Base-by-base conservation (phyloP, 92 coral and sea anemone genomes). In the Hydrozoanthus gracilis region DNA sequence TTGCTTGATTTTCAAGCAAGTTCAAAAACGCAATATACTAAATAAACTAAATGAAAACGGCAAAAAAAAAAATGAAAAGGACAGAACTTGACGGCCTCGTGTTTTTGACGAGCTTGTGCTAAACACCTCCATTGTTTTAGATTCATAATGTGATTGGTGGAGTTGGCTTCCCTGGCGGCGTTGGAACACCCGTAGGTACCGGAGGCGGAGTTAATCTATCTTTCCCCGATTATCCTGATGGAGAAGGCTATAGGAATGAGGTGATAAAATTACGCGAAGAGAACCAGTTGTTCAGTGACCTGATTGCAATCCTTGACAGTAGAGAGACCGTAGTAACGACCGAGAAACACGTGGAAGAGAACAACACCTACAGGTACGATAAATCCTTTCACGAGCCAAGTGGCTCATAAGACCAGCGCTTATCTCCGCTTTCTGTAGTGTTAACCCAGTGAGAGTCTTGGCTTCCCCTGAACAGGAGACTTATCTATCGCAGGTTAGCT, bases 261-360 rank as follows among this genome's bases (percentile, higher is more conserved):
- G 90, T 94, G 46, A 77, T 89, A 27, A 79, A 88, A 11, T 79
- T 94, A 86, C 93, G 95, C 55, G 89, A 86, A 8, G 98, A 94
- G 79, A 94, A 92, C 66, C 92, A 92, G 51, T 76, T 94, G 6
- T 92, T 94, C 68, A 90, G 86, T 56, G 92, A 92, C 71, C 77
- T 94, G 66, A 92, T 94, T 27, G 93, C 92, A 7, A 87, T 88
- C 51, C 76, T 94, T 66, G 93, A 94, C 52, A 83, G 86, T 35
- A 61, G 80, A 6, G 91, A 88, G 58, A 87, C 83, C 15, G 83
- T 48, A 7, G 54, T 73, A 7, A 47, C 83, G 61, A 90, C 75
- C 9, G 93, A 91, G 48, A 83, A 68, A 56, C 8, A 77, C 15
- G 91, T 89, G 44, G 91, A 71, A 79, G 87, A 87, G 79, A 73